Evolutionary conservation across 1,140 invertebrate species (phyloP).

Genomic region (Pararge aegeria): DNA sequence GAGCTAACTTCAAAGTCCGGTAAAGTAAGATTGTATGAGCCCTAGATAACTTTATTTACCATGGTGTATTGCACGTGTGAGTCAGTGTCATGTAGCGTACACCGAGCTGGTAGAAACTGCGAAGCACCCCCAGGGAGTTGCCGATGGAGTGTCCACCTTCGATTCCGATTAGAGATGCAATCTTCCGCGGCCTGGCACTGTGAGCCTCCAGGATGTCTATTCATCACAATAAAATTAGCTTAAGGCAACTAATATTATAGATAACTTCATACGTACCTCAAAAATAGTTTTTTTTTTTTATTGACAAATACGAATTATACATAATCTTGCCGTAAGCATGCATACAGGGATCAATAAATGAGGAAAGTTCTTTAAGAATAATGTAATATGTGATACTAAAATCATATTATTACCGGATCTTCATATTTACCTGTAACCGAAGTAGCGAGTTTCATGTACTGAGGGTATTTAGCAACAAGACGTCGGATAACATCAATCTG

Average conservation of each 20-base stretch:
- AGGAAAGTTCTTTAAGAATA: too few species aligned
- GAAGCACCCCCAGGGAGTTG: conserved; percentile 89
- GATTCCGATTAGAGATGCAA: conserved; percentile 86
- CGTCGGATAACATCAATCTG: conserved; percentile 91
- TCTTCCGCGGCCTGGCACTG: conserved; percentile 68
- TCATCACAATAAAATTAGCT: not conserved
- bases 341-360: too few species aligned
- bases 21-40: too few species aligned
- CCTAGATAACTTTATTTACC: too few species aligned
- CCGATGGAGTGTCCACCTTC: conserved; percentile 93
- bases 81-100: conserved; percentile 92
- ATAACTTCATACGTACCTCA: not conserved
- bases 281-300: not conserved
- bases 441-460: conserved; percentile 82
- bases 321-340: too few species aligned
- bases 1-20: too few species aligned
- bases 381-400: too few species aligned
- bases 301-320: too few species aligned
- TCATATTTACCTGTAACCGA: conserved; percentile 71
- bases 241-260: not conserved
- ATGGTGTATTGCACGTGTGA: conserved; percentile 93
- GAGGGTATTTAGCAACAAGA: conserved; percentile 83
- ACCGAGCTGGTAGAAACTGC: conserved; percentile 91
- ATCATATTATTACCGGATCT: too few species aligned
- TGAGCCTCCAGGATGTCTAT: conserved; percentile 74